A percentile compares a stretch with the other conserved stretches of the same genome.
Evolutionary conservation across 2,888 invertebrate genomes (phyloP).

Genomic region (Danaus chrysippus): DNA sequence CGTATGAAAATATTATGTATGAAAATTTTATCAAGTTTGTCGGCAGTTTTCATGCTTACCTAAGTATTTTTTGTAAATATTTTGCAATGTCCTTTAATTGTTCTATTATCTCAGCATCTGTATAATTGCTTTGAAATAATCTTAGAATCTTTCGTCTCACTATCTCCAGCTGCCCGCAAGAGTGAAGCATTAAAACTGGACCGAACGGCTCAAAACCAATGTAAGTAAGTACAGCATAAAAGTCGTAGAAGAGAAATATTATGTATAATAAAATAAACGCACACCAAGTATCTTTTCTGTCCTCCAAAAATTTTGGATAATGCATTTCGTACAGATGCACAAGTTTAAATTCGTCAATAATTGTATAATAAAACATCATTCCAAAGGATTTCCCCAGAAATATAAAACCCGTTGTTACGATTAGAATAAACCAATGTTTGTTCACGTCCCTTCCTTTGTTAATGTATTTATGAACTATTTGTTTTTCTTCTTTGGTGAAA

Average conservation of each 20-base stretch:
- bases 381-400: constrained; percentile 36
- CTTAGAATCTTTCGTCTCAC: constrained; percentile 36
- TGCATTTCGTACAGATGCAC: constrained; percentile 39
- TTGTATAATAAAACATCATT: constrained; percentile 35
- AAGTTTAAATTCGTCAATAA: constrained; percentile 34
- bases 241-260: constrained; percentile 25
- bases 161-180: constrained; percentile 51
- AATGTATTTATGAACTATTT: constrained; percentile 36
- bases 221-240: constrained; percentile 38
- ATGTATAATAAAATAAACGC: constrained; percentile 31
- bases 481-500: constrained; percentile 34
- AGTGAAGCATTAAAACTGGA: constrained; percentile 50
- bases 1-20: constrained; percentile 13
- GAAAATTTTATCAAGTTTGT: too few species aligned
- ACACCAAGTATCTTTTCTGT: constrained; percentile 32
- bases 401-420: rapidly evolving
- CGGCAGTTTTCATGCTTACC: constrained; percentile 27
- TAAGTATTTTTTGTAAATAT: constrained; percentile 40
- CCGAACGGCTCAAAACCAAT: constrained; percentile 47
- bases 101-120: constrained; percentile 27
- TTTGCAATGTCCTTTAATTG: constrained; percentile 38
- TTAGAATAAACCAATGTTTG: constrained; percentile 40
- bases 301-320: constrained; percentile 41
- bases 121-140: constrained; percentile 36
- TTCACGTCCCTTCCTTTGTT: constrained; percentile 36